Evolutionary conservation across 2,888 invertebrate species (phyloP), one percentile per base, ranked within the genome.

Genomic region (Phortica okadai): DNA sequence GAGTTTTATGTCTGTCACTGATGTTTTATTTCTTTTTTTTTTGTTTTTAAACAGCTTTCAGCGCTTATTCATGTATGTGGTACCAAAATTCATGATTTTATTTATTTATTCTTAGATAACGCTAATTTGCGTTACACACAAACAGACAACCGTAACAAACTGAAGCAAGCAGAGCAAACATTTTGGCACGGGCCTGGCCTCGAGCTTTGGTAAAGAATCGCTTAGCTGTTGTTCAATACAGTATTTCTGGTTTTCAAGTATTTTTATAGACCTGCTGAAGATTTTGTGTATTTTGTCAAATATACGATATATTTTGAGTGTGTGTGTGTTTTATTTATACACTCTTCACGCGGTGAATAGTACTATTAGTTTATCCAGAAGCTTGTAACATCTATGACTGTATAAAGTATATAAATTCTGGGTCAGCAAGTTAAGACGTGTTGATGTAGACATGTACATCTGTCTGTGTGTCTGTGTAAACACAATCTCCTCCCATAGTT

Each of bases 61-160:
- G 41, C 44, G 69, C 69, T 21, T 41, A 14, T 41, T 10, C 10
- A 59, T 16, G 54, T 41, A 25, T 8, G n/a, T 62, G 62, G 16
- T 62, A 56, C 33, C 41, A 72, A 33, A 33, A 14, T 72, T 72
- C 6, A 72, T 54, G 14, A 33, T 33, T 33, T 72, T 54, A 72
- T 72, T 72, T 72, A 72, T 72, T 54, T 56, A 56, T 72, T 54
- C 16, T 56, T 41, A 56, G 56, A 25, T 41, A 33, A 62, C n/a
- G 56, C 10, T 41, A 7, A 54, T 72, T n/a, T 72, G 70, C 14
- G 21, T 54, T 56, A 54, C 70, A 70, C 33, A 70, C 33, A 25
- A 41, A 62, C 6, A 62, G n/a, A 56, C 56, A 56, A 56, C 16
- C 56, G n/a, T 3, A 59, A 62, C 62, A 25, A n/a, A 62, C n/a